phyloP scores from a whole-genome alignment of 2,888 invertebrate genomes.

The Resseliella maxima region DNA sequence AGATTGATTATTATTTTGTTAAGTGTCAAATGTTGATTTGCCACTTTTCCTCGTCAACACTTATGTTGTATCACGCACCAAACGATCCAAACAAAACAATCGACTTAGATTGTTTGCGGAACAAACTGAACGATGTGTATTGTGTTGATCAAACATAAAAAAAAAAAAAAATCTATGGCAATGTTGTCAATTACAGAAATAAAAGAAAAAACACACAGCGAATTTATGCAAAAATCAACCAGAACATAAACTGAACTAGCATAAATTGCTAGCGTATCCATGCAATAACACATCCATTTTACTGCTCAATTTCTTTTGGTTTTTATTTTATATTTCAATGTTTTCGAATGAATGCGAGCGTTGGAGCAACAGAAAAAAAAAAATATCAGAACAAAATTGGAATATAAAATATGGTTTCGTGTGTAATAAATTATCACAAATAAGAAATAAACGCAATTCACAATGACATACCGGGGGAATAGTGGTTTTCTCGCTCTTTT shows the following conservation, averaged over 20 bases:
- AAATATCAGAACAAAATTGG: neutral
- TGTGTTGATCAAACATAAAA: neutral
- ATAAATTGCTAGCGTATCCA: neutral
- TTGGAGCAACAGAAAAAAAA: neutral
- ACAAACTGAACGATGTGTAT: no score
- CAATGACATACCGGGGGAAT: slow-evolving; percentile 33
- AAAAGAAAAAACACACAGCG: neutral
- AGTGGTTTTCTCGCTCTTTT: neutral
- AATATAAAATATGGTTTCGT: slow-evolving; percentile 45
- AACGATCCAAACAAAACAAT: neutral
- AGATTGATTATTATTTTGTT: slow-evolving; percentile 48
- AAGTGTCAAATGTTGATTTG: slow-evolving; percentile 41
- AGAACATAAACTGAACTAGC: neutral
- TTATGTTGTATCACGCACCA: neutral
- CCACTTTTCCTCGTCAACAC: slow-evolving; percentile 26
- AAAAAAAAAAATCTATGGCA: no score
- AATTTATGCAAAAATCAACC: neutral
- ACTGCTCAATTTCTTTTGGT: neutral
- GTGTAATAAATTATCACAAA: slow-evolving; percentile 36
- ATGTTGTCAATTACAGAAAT: neutral
- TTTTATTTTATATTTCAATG: neutral
- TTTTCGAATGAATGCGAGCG: neutral
- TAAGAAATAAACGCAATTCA: slow-evolving; percentile 41
- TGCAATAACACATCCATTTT: neutral
- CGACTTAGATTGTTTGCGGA: neutral